Evolutionary conservation across 2,888 invertebrate species (phyloP), one percentile per base, ranked within the genome.

Genomic region (Eledona agricola): DNA sequence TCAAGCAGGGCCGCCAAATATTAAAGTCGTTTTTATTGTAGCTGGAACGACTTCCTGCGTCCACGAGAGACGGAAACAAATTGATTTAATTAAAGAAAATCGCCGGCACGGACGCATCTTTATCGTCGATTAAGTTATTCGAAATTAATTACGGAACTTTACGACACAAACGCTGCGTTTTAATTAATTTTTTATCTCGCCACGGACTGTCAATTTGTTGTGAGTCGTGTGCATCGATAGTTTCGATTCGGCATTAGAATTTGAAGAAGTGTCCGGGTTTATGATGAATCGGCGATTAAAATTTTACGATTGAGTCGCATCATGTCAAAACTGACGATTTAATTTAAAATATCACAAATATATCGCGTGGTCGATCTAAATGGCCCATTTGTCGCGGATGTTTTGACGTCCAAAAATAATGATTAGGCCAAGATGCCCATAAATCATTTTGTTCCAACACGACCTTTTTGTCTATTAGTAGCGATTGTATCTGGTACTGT

Each of bases 321-420:
- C 59, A 59, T 56, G 60, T 61, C 61, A 59, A 58, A 56, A 61
- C 49, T 61, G 61, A 59, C 57, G 61, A 61, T 59, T 59, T 58
- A 56, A 59, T 61, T 59, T 57, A 52, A 59, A 59, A 58, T 59
- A 61, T 59, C 54, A 53, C 54, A 51, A 51, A 52, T 54, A 55
- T 58, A 55, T 59, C 57, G 47, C 17, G 26, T 19, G 25, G 28
- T 35, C 47, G 34, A 61, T 61, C 61, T 61, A 59, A 61, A 59
- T 59, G 51, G 57, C 35, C 57, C 45, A 59, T 59, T 57, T 59
- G 59, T 59, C 59, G 55, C 55, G 37, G 47, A 42, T 59, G 59
- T 59, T 59, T 59, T 59, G 59, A 59, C 59, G 49, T 55, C 43
- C 46, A 49, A 53, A 55, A 55, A 57, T 57, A 59, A 57, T 56